Evolutionary conservation across 1,140 invertebrate genomes (phyloP), one percentile per base, ranked within the genome.

Genomic region (Temnothorax longispinosus): DNA sequence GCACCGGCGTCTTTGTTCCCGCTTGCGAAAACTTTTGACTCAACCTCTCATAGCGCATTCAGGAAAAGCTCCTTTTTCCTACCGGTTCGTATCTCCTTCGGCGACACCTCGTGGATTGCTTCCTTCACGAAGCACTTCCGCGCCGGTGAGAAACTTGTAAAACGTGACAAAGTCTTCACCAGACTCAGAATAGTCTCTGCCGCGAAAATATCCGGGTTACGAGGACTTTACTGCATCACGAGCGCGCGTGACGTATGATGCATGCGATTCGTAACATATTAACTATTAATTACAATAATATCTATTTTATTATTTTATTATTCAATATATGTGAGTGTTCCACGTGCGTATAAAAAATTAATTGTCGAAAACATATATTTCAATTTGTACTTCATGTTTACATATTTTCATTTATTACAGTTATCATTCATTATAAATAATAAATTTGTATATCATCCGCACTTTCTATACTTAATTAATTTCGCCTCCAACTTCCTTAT

Each of bases 1-100:
- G 80, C 65, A 58, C 77, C 72, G 5, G 67, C 3, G 8, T 52
- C 78, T 91, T 91, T 91, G 90, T 91, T 90, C 90, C 65, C 27
- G 47, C 32, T 62, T 47, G 65, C 58, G 67, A 89, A 75, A 91
- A 89, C 86, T 91, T 91, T 86, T 67, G 77, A 82, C 85, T 11
- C 56, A 80, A 85, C 50, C 88, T 90, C 71, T 84, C 72, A 60
- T 67, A 69, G 47, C 67, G 64, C 77, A 85, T 90, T 88, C 82
- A 74, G 81, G 62, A 86, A 90, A 88, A 90, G 82, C 87, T 90
- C 50, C 80, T 87, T 87, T 87, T 62, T 81, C 56, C 54, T 18
- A 3, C 52, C n/a, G 11, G 18, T 18, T 44, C 64, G 41, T 67
- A 65, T 38, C 50, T 56, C 74, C 74, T 67, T 58, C n/a, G 35